phyloP scores from a whole-genome alignment of 2,888 invertebrate genomes.

The Coleophora deauratella region DNA sequence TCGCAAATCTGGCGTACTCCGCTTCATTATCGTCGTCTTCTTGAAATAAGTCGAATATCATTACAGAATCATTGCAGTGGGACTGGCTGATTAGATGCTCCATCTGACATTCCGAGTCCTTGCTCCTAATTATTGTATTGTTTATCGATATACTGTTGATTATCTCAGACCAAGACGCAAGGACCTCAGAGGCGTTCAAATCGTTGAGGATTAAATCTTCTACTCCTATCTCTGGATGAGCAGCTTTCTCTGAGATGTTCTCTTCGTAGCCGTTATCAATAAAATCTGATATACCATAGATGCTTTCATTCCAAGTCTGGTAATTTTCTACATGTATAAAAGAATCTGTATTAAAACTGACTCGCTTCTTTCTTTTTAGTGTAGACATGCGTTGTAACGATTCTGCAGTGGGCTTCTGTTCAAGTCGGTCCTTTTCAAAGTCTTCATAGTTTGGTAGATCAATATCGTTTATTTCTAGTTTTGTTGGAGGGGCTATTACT shows the following conservation, averaged over 20 bases:
- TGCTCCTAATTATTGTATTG: conserved; percentile 29
- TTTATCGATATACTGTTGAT: conserved; percentile 37
- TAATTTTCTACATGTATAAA: conserved; percentile 6
- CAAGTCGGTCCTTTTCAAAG: conserved; percentile 33
- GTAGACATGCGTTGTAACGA: conserved; percentile 34
- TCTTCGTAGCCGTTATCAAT: conserved; percentile 12
- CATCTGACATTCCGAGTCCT: conserved; percentile 22
- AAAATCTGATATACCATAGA: conserved; percentile 50
- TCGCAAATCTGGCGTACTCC: conserved; percentile 49
- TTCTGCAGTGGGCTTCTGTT: background rate
- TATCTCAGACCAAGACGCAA: conserved; percentile 51
- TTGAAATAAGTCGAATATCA: conserved; percentile 34
- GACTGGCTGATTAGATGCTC: conserved; percentile 42
- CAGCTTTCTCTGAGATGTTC: background rate
- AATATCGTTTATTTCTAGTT: conserved; percentile 33
- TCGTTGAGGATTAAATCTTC: conserved; percentile 12
- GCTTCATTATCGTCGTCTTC: conserved; percentile 34
- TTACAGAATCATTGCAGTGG: conserved; percentile 14
- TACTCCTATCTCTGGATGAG: too few relatives aligned
- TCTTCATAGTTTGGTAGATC: conserved; percentile 47
- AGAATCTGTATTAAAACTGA: conserved; percentile 36
- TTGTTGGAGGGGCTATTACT: conserved; percentile 17
- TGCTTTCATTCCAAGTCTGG: conserved; percentile 48
- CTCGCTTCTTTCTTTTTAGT: conserved; percentile 38
- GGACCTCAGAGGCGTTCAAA: conserved; percentile 16